Percentiles rank a stretch among this genome's conserved stretches.
phyloP scores from a whole-genome alignment of 2,113 vertebrate species.

The Halcyon senegalensis region DNA sequence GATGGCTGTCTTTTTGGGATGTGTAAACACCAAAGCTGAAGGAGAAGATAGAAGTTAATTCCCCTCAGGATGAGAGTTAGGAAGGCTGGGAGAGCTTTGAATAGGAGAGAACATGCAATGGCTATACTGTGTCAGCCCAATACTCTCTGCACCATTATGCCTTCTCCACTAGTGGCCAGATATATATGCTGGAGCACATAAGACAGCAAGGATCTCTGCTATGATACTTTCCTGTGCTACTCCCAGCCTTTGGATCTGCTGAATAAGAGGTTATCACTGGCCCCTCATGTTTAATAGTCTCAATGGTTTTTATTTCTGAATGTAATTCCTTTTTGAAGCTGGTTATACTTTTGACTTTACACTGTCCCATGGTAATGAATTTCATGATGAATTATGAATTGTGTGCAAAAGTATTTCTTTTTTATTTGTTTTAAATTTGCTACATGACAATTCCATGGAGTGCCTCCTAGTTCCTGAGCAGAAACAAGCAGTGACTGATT shows the following conservation, averaged over 20 bases:
- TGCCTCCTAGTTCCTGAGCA: background rate
- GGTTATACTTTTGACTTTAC: background rate
- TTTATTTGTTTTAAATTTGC: background rate
- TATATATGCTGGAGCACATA: fast-evolving
- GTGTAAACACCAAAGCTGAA: background rate
- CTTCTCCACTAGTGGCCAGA: background rate
- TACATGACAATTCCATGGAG: background rate
- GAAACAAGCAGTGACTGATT: background rate
- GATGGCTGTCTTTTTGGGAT: background rate
- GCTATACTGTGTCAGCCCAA: background rate
- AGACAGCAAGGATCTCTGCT: background rate
- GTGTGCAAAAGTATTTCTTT: background rate
- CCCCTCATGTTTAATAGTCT: background rate
- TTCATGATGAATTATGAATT: background rate
- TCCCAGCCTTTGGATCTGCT: background rate
- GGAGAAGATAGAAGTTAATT: background rate
- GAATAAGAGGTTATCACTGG: background rate
- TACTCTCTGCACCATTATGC: background rate
- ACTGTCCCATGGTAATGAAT: background rate
- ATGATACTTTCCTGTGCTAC: background rate
- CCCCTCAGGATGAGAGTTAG: background rate
- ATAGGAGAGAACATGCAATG: background rate
- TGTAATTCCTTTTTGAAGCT: background rate
- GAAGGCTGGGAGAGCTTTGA: background rate
- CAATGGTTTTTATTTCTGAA: background rate